Base-by-base conservation (phyloP, 2,113 vertebrate species). In the Platanista minor region DNA sequence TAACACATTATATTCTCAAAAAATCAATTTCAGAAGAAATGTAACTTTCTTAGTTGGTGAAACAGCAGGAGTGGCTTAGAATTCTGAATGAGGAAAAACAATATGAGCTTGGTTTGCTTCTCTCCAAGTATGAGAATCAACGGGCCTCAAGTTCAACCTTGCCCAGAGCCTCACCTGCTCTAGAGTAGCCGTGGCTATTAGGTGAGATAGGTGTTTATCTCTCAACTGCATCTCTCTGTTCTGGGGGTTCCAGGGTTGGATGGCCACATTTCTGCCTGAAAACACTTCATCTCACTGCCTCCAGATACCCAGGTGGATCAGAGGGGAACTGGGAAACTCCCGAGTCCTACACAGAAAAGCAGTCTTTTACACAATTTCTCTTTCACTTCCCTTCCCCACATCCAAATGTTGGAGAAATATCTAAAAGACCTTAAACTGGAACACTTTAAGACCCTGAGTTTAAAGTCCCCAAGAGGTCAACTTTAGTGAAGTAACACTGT, bases 341-440 rank as follows among this genome's bases (percentile, higher is more conserved):
- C 8, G 29, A 62, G 46, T 91, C 59, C 36, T 10, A 33, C 0
- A 29, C 21, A 66, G 33, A 87, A 74, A 89, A 61, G 23, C 10
- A 66, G 12, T 33, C 46, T 71, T 93, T 52, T 41, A 80, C 14
- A 25, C 1, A 23, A 39, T 71, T 66, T 80, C 15, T 64, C 59
- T 88, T 85, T 49, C 29, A 20, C 10, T 91, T 91, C 20, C 10
- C 27, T 81, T 96, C 59, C 3, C 62, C 6, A 57, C 27, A 27
- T 95, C 36, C 66, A 92, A 87, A 62, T 62, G 43, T 15, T 71
- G 25, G 39, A 52, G 25, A 81, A 90, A 84, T 23, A 62, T 64
- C 43, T 84, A 81, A 80, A 94, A 93, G 43, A 27, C n/a, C 52
- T 85, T 87, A 36, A 95, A 90, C 17, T 46, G 49, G n/a, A 93